Base-by-base conservation (phyloP, 2,113 vertebrate genomes). In the Bagarius yarrelli region DNA sequence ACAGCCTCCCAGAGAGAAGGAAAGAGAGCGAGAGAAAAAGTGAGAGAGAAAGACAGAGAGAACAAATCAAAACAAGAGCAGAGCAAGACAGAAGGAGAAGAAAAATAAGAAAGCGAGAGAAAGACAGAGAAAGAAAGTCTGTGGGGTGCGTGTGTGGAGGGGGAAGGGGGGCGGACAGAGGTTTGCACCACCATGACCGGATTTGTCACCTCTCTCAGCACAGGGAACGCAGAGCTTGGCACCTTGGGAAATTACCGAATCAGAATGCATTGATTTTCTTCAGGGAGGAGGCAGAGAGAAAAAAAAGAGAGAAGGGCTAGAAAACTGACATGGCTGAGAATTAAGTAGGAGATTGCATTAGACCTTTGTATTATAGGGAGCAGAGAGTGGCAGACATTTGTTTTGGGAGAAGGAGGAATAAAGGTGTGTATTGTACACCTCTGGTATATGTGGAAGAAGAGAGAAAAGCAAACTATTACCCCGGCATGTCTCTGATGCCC, bases 171-270 rank as follows among this genome's bases (percentile, higher is more conserved):
- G 59, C 34, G 53, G 81, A 50, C 34, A 34, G 55, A 93, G 91
- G 92, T 91, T 94, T 90, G 90, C 87, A 87, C 91, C 91, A 90
- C 93, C 88, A 83, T 92, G 94, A 93, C 94, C 90, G 88, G 93
- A 93, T 95, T 92, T 95, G 95, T 97, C 96, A 96, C 94, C 95
- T 95, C 92, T 88, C 92, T 90, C 60, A 86, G 88, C 92, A 92
- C 91, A 84, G 87, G 81, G 90, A 89, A 86, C 91, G 87, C 88
- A 87, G 79, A 88, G 93, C 88, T 88, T 90, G 89, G 94, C 94
- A 96, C 92, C 95, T 88, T 95, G 96, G 96, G 96, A 97, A 97
- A 97, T 96, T 94, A 96, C 89, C 87, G 92, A 95, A 94, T 94
- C 94, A 93, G 93, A 96, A 95, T 87, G 90, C 95, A 96, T 95